A percentile compares a stretch with the other conserved stretches of the same genome.
These are phyloP conservation scores for Teleiodes luculella DNA, from an alignment of 2,888 invertebrate genomes.

Conservation along the genomic window DNA sequence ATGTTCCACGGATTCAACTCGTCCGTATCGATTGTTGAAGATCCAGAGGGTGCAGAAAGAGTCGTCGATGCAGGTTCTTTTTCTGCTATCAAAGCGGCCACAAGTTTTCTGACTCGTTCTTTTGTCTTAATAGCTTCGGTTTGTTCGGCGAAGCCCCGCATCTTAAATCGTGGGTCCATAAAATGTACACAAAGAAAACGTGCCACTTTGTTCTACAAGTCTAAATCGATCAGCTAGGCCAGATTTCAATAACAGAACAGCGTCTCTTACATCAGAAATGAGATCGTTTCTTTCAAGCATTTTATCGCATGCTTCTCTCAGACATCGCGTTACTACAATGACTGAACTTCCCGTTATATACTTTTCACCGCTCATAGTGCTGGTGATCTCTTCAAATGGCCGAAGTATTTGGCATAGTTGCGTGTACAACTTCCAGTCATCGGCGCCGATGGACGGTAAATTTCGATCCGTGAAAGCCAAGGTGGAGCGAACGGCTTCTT, in stretches of 20 bases:
- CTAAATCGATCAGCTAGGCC: slow-evolving; percentile 19
- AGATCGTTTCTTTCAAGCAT: slow-evolving; percentile 9
- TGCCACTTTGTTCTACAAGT: slow-evolving; percentile 20
- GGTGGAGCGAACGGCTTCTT: slow-evolving; percentile 25
- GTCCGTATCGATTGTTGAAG: slow-evolving; percentile 1
- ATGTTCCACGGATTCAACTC: slow-evolving; percentile 23
- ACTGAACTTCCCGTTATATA: slow-evolving; percentile 26
- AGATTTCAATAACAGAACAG: slow-evolving; percentile 1
- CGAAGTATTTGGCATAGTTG: slow-evolving; percentile 23
- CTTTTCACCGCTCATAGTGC: slow-evolving; percentile 25
- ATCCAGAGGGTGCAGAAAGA: neutral
- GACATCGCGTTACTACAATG: slow-evolving; percentile 23
- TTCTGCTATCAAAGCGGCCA: slow-evolving; percentile 12
- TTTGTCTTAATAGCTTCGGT: slow-evolving; percentile 23
- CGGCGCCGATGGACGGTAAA: slow-evolving; percentile 22
- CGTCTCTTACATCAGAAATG: neutral
- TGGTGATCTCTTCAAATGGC: slow-evolving; percentile 26
- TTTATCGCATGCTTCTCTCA: slow-evolving; percentile 22
- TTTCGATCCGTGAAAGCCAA: slow-evolving; percentile 19
- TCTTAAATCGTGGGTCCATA: slow-evolving; percentile 26
- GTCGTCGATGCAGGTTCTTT: neutral
- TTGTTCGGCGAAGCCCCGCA: slow-evolving; percentile 18
- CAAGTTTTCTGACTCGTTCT: slow-evolving; percentile 16
- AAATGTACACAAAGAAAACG: slow-evolving; percentile 23
- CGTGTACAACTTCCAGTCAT: slow-evolving; percentile 24